Evolutionary conservation across 53 echinoderm and acorn worm species (phyloP).

Genomic region (Crossaster papposus): DNA sequence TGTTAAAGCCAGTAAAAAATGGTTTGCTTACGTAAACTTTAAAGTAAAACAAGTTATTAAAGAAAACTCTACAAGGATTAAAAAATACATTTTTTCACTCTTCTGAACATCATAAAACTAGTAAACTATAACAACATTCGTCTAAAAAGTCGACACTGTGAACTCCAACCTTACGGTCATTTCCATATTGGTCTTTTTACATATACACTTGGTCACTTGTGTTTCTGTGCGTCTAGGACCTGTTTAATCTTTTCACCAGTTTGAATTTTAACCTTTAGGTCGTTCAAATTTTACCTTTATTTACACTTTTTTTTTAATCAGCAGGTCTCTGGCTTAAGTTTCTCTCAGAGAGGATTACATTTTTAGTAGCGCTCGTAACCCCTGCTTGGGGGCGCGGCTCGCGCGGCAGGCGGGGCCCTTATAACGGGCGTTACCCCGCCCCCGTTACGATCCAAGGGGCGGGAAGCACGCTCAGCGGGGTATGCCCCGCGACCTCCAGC

Average conservation of each 20-base stretch:
- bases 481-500: conserved; percentile 52
- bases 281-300: not conserved
- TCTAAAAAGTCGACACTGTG: not conserved
- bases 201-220: not conserved
- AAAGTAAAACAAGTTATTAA: too few species aligned
- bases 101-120: not conserved
- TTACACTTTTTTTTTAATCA: not conserved
- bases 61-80: not conserved
- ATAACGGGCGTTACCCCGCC: conserved; percentile 34
- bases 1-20: too few species aligned
- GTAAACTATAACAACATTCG: not conserved
- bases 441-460: conserved; percentile 51
- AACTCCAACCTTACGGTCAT: not conserved
- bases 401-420: conserved; percentile 23
- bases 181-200: not conserved
- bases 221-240: too few species aligned
- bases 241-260: not conserved
- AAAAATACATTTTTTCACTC: not conserved
- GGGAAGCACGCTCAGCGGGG: conserved; percentile 48
- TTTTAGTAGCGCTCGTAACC: conserved; percentile 50
- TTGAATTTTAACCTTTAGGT: not conserved
- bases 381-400: conserved; percentile 28
- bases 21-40: too few species aligned
- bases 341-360: not conserved
- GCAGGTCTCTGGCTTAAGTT: not conserved